Evolutionary conservation across 2,888 invertebrate species (phyloP).

Genomic region (Clunio marinus): DNA sequence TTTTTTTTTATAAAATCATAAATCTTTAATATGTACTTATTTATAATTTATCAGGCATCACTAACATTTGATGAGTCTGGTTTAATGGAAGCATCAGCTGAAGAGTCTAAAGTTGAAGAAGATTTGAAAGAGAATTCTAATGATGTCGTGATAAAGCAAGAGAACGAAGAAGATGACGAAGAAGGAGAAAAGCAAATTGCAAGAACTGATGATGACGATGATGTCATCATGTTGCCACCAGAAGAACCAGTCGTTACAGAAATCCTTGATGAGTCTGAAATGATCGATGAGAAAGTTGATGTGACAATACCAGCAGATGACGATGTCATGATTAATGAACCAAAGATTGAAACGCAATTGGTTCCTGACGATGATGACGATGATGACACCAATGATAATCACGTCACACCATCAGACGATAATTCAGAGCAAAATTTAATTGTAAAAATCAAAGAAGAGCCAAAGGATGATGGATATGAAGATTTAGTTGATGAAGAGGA

Average conservation of each 20-base stretch:
- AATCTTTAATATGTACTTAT: too few species aligned
- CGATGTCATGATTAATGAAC: conserved; percentile 52
- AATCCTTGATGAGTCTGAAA: conserved; percentile 53
- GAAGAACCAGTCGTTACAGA: conserved; percentile 63
- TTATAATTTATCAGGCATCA: too few species aligned
- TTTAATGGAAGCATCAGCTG: conserved; percentile 11
- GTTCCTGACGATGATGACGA: conserved; percentile 49
- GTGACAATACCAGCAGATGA: conserved; percentile 40
- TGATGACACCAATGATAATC: conserved; percentile 20
- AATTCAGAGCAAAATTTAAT: conserved; percentile 47
- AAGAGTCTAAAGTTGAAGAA: conserved; percentile 40
- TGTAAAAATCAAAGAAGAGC: conserved; percentile 68
- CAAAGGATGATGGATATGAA: conserved; percentile 59
- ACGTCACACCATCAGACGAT: conserved; percentile 43
- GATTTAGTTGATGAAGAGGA: conserved; percentile 44
- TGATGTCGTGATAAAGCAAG: conserved; percentile 39
- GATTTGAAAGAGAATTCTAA: conserved; percentile 41
- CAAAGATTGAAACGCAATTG: conserved; percentile 51
- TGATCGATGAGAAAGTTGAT: conserved; percentile 53
- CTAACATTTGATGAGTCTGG: conserved; percentile 45
- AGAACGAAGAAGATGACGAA: conserved; percentile 41
- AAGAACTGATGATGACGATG: conserved; percentile 59
- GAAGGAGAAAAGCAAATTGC: conserved; percentile 39
- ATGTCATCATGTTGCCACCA: conserved; percentile 64
- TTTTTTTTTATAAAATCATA: not conserved